A percentile compares a stretch with the other conserved stretches of the same genome.
Conservation (phyloP, 2,113 vertebrate genomes). For the Pseudopipra pipra region DNA sequence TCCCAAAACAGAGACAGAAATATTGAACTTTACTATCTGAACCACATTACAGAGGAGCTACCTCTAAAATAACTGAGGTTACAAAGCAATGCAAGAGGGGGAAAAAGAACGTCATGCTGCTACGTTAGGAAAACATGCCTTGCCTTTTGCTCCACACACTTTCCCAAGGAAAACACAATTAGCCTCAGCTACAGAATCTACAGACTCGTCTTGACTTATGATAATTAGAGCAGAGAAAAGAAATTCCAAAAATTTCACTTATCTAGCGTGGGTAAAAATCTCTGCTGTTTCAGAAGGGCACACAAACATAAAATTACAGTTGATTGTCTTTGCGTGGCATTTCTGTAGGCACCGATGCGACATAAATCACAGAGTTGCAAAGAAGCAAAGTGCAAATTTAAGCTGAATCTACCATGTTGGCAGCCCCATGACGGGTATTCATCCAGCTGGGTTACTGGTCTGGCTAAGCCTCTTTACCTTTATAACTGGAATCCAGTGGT, state of each 20-base stretch:
- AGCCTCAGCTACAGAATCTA: neutral
- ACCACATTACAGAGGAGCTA: neutral
- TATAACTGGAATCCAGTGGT: neutral
- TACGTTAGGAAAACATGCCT: accelerated
- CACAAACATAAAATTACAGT: neutral
- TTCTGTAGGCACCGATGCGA: accelerated
- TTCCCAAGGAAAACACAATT: neutral
- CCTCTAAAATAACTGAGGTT: neutral
- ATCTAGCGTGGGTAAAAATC: neutral
- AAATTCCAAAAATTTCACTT: neutral
- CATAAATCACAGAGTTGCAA: neutral
- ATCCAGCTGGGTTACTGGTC: neutral
- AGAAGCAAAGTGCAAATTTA: neutral
- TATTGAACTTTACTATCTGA: neutral
- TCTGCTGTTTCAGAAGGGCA: neutral
- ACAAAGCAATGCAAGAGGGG: neutral
- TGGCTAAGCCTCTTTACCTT: neutral
- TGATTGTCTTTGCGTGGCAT: neutral
- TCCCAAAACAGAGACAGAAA: neutral
- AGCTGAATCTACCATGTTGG: neutral
- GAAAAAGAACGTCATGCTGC: accelerated
- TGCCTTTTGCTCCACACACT: neutral
- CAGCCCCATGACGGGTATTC: neutral
- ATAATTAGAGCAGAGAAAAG: neutral
- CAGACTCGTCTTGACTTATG: neutral